phyloP scores from a whole-genome alignment of 2,797 vertebrate species.

The Caiman crocodilus region DNA sequence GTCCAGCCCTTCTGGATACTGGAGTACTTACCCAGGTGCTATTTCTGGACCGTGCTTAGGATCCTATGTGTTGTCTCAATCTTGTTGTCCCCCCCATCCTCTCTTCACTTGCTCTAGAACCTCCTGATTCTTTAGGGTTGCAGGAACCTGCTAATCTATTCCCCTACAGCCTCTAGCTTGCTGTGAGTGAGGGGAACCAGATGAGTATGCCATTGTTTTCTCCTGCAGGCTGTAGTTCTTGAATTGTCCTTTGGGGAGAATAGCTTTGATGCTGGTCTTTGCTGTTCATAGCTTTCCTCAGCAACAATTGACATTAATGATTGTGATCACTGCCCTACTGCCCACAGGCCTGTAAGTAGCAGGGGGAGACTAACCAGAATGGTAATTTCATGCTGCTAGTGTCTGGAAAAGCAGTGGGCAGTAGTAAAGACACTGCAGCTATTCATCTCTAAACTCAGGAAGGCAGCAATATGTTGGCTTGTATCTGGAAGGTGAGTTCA shows the following conservation, averaged over 20 bases:
- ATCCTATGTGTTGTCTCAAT: rapidly evolving
- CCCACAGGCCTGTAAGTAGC: not conserved
- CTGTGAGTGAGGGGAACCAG: not conserved
- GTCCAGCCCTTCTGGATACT: not conserved
- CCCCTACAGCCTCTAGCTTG: rapidly evolving
- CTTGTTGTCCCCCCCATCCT: not conserved
- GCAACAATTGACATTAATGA: not conserved
- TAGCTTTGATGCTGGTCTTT: not conserved
- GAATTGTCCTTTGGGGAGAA: not conserved
- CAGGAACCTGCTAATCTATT: not conserved
- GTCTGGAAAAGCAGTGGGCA: not conserved
- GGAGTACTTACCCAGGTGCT: not conserved
- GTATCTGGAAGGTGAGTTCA: not conserved
- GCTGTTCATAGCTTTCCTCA: not conserved
- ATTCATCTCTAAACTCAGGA: not conserved
- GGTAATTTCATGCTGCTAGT: not conserved
- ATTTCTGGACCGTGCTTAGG: not conserved
- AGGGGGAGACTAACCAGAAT: not conserved
- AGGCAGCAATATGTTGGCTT: not conserved
- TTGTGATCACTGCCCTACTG: not conserved
- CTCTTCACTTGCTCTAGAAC: not conserved
- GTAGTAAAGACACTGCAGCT: not conserved
- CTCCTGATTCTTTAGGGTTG: not conserved
- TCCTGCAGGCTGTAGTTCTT: not conserved
- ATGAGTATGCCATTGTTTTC: not conserved